These are phyloP conservation scores for Erpobdella octoculata DNA, from an alignment of 2,888 invertebrate species.

Conservation along the genomic window DNA sequence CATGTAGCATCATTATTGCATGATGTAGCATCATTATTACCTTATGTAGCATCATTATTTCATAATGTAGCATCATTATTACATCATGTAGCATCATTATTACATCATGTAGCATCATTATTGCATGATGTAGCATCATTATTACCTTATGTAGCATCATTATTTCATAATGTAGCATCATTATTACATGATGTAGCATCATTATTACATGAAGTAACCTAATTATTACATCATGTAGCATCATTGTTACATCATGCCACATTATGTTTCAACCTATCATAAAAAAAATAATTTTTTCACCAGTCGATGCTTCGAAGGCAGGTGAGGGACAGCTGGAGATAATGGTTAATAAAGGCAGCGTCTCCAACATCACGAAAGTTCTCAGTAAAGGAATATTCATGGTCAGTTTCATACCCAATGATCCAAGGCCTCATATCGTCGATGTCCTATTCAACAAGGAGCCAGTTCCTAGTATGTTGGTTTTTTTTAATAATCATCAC, in stretches of 20 bases:
- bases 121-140: no score
- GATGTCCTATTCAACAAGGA: slow-evolving; percentile 64
- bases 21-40: background rate
- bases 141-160: no score
- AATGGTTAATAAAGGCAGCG: slow-evolving; percentile 27
- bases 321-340: slow-evolving; percentile 34
- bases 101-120: no score
- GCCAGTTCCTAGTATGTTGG: slow-evolving; percentile 52
- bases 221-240: no score
- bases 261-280: no score
- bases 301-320: slow-evolving; percentile 32
- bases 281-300: background rate
- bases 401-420: slow-evolving; percentile 78
- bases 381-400: slow-evolving; percentile 29
- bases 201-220: no score
- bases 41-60: no score
- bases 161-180: no score
- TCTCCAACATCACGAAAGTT: slow-evolving; percentile 24
- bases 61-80: background rate
- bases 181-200: no score
- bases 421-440: slow-evolving; percentile 80
- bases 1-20: no score
- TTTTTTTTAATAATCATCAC: background rate
- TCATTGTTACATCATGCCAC: no score
- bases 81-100: no score